Evolutionary conservation across 2,888 invertebrate genomes (phyloP).

Genomic region (Eristalis tenax): DNA sequence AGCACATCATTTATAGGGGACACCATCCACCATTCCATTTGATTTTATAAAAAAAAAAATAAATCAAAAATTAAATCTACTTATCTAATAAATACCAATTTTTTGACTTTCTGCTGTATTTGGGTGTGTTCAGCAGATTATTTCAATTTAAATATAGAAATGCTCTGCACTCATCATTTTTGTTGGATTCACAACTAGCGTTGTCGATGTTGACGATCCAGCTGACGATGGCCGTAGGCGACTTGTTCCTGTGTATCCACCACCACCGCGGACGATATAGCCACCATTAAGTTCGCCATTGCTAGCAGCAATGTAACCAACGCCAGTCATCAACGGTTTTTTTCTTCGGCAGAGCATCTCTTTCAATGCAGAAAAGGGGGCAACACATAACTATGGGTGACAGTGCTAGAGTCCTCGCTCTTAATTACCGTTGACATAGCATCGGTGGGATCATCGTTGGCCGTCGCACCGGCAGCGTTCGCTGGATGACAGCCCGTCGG

Average conservation of each 20-base stretch:
- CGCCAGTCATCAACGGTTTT: slow-evolving; percentile 50
- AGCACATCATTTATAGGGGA: not conserved
- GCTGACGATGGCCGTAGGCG: slow-evolving; percentile 51
- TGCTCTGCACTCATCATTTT: slow-evolving; percentile 38
- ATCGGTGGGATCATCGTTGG: slow-evolving; percentile 77
- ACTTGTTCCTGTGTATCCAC: slow-evolving; percentile 1
- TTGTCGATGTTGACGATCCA: slow-evolving; percentile 6
- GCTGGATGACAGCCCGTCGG: slow-evolving; percentile 60
- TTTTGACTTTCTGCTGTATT: slow-evolving; percentile 2
- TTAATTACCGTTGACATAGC: slow-evolving; percentile 80
- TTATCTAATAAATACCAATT: slow-evolving; percentile 32
- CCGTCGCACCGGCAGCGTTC: slow-evolving; percentile 65
- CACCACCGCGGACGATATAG: not conserved
- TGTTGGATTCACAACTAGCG: slow-evolving; percentile 57
- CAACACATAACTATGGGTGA: slow-evolving; percentile 81
- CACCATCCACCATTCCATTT: not conserved
- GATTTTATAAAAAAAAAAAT: not conserved
- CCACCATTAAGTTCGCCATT: not conserved
- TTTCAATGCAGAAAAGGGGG: slow-evolving; percentile 82
- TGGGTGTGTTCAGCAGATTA: not conserved
- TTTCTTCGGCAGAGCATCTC: slow-evolving; percentile 81
- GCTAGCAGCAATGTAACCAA: slow-evolving; percentile 37
- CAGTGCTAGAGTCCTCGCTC: slow-evolving; percentile 78
- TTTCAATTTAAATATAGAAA: slow-evolving; percentile 58
- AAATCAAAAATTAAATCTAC: slow-evolving; percentile 34